Evolutionary conservation across 1,140 invertebrate genomes (phyloP).

Genomic region (Galendromus occidentalis): DNA sequence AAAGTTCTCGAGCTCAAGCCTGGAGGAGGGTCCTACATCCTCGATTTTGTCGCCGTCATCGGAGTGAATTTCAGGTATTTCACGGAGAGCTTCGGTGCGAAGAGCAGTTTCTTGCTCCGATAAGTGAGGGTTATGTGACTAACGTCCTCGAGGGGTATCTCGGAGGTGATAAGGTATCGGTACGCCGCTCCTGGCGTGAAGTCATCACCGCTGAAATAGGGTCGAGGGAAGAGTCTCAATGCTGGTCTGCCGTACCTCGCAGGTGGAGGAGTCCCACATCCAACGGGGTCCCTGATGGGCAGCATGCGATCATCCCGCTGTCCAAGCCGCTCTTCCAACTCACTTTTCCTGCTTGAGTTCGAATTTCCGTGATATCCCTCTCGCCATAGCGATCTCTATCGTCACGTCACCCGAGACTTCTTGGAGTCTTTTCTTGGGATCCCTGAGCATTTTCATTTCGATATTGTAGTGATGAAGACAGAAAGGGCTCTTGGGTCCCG

Average conservation of each 20-base stretch:
- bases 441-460: not conserved
- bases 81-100: not conserved
- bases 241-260: not conserved
- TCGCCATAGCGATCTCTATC: not conserved
- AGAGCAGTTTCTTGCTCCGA: not conserved
- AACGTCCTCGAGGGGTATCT: not conserved
- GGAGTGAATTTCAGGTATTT: not conserved
- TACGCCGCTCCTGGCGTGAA: not conserved
- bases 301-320: not conserved
- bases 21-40: not conserved
- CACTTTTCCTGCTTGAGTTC: not conserved
- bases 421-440: not conserved
- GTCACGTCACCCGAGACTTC: not conserved
- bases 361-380: not conserved
- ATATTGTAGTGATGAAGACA: not conserved
- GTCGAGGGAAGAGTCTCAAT: not conserved
- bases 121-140: not conserved
- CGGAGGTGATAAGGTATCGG: not conserved
- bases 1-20: constrained; percentile 16
- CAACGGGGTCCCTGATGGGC: too few species aligned
- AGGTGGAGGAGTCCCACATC: too few species aligned
- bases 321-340: not conserved
- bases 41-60: not conserved
- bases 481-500: not conserved
- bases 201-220: not conserved